These are phyloP conservation scores for Argentina silus DNA, from an alignment of 2,797 vertebrate species.

Conservation along the genomic window DNA sequence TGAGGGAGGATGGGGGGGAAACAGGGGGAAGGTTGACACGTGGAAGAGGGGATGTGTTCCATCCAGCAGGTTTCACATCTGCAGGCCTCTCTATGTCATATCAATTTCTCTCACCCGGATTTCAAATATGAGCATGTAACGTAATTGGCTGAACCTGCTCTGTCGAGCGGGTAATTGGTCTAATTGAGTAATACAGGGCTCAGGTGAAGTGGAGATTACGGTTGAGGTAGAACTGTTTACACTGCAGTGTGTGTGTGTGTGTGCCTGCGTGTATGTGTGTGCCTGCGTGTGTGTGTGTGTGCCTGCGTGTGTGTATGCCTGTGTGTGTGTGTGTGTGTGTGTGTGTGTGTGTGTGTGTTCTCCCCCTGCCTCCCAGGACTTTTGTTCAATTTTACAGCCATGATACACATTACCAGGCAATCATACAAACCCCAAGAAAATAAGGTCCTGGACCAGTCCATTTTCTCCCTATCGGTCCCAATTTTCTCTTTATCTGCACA, in stretches of 20 bases:
- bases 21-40: not conserved
- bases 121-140: not conserved
- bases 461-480: not conserved
- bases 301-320: not conserved
- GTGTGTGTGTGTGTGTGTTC: not conserved
- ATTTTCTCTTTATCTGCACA: not conserved
- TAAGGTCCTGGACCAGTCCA: not conserved
- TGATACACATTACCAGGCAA: slow-evolving; percentile 1
- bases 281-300: too few relatives aligned
- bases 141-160: not conserved
- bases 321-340: not conserved
- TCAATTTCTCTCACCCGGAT: not conserved
- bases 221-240: not conserved
- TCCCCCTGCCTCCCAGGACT: too few relatives aligned
- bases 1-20: not conserved
- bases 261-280: not conserved
- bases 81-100: not conserved
- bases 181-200: slow-evolving; percentile 6
- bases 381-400: not conserved
- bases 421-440: not conserved
- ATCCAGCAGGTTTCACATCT: not conserved
- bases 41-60: too few relatives aligned
- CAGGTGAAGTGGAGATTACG: not conserved
- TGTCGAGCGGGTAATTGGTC: slow-evolving; percentile 1
- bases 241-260: not conserved